Percentiles rank a stretch among this genome's conserved stretches.
Evolutionary conservation across 2,113 vertebrate genomes (phyloP).

Genomic region (Hippocampus barbouri): DNA sequence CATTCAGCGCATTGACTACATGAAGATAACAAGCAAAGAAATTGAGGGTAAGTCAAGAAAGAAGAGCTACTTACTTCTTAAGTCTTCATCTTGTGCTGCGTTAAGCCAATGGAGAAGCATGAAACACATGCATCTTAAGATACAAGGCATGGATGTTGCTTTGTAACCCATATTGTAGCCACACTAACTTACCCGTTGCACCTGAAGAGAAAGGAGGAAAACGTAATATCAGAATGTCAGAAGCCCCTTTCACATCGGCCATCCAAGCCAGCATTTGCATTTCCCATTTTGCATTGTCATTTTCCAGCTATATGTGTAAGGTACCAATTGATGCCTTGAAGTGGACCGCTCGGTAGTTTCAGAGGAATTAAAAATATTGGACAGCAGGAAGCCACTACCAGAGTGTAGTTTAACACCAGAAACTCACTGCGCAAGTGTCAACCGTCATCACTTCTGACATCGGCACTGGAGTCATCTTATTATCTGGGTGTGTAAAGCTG

Average conservation of each 20-base stretch:
- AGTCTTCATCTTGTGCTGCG: conserved; percentile 84
- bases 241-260: not conserved
- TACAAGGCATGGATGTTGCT: conserved; percentile 62
- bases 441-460: no score
- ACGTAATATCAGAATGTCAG: conserved; percentile 6
- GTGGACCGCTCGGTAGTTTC: no score
- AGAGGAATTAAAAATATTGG: no score
- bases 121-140: conserved; percentile 74
- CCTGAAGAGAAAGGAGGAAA: conserved; percentile 66
- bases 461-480: no score
- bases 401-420: no score
- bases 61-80: conserved; percentile 83
- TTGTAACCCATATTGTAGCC: conserved; percentile 70
- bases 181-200: conserved; percentile 62
- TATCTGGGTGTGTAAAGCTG: not conserved
- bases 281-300: not conserved
- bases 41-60: no score
- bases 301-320: not conserved
- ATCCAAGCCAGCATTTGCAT: not conserved
- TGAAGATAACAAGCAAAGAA: no score
- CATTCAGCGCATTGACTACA: no score
- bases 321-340: not conserved
- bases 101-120: conserved; percentile 74
- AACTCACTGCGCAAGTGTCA: no score
- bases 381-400: no score